phyloP scores from a whole-genome alignment of 2,113 vertebrate genomes.

The Aegithalos caudatus region DNA sequence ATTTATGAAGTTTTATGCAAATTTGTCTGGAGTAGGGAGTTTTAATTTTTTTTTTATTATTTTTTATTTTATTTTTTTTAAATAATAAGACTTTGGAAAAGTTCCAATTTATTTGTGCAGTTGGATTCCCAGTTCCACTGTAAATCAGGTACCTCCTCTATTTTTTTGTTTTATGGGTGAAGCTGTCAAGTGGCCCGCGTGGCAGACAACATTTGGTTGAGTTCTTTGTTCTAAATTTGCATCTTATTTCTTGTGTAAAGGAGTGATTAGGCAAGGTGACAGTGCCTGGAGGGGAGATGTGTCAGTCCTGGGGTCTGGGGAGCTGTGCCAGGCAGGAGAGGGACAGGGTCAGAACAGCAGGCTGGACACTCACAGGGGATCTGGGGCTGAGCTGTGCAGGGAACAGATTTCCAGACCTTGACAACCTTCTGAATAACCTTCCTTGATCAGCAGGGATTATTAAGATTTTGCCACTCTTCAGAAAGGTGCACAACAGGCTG shows the following conservation, averaged over 20 bases:
- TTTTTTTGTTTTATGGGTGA: not conserved
- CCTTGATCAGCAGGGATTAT: not conserved
- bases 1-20: not conserved
- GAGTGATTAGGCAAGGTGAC: not conserved
- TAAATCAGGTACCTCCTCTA: accelerated
- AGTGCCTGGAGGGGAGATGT: not conserved
- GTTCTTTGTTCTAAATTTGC: not conserved
- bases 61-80: not conserved
- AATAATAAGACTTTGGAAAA: not conserved
- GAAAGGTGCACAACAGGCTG: not conserved
- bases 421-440: not conserved
- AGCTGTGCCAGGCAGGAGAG: not conserved
- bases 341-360: not conserved
- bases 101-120: not conserved
- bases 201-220: not conserved
- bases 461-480: not conserved
- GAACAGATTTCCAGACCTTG: not conserved
- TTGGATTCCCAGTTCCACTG: not conserved
- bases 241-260: not conserved
- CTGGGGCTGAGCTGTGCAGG: not conserved
- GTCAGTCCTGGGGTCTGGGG: not conserved
- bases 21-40: not conserved
- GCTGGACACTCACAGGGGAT: not conserved
- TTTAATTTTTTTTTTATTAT: too few species aligned
- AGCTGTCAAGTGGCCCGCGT: not conserved